Base-by-base conservation (phyloP, 2,113 vertebrate genomes). In the Calyptomena viridis region DNA sequence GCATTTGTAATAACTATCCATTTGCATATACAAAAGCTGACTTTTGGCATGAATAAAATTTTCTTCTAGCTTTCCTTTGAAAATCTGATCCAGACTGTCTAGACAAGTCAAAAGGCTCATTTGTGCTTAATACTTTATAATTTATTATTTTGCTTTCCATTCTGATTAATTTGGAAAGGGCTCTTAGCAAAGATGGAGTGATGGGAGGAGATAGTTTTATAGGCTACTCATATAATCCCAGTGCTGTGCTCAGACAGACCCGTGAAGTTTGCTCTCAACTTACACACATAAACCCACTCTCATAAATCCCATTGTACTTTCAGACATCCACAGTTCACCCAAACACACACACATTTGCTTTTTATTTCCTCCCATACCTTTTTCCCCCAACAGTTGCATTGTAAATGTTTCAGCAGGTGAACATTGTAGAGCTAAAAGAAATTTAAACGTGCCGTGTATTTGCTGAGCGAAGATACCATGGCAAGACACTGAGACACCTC, bases 41-140 rank as follows among this genome's bases (percentile, higher is more conserved):
- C 84, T 95, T 55, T 21, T 96, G 93, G 93, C 90, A 94, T 7
- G 58, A 24, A 7, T 5, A 46, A 52, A 50, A 23, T 82, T 75
- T 64, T 74, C 94, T 84, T 84, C 4, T 28, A 63, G 42, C 40
- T 81, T 63, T 15, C 64, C 92, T 89, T 71, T 90, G 88, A 95
- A 97, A 90, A 90, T 20, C 83, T 81, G 64, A 77, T 93, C 88
- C 94, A 93, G 95, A 73, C 92, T 94, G 95, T 96, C 96, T 96
- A 96, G 95, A 95, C 96, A 96, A 95, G 95, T 83, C 86, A 77
- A 89, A 94, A 88, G 33, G 66, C 91, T 94, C 78, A 37, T 91
- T 95, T 83, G 42, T 69, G 71, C 63, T 66, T 69, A 66, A 89
- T 87, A 53, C 66, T 87, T 95, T 73, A 16, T 64, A 69, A 87